A percentile compares a stretch with the other conserved stretches of the same genome.
These are phyloP conservation scores for Pterocles orientalis DNA, from an alignment of 2,113 vertebrate genomes.

Conservation along the genomic window DNA sequence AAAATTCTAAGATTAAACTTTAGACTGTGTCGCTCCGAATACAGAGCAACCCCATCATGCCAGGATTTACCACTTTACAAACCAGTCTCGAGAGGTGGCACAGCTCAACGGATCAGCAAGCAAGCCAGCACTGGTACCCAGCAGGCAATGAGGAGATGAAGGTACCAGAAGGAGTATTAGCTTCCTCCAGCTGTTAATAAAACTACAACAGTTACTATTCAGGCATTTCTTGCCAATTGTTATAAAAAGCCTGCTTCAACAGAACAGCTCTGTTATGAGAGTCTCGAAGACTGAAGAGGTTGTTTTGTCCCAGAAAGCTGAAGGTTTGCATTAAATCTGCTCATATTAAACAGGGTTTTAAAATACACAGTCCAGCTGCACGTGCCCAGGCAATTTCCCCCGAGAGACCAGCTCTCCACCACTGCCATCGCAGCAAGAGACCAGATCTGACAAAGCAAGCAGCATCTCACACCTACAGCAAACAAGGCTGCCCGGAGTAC, in stretches of 20 bases:
- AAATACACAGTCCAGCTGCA: neutral
- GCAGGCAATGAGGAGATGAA: neutral
- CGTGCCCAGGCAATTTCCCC: fast-evolving
- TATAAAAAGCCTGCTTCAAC: neutral
- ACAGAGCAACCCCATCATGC: neutral
- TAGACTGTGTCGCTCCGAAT: neutral
- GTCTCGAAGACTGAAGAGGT: neutral
- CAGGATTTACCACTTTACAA: neutral
- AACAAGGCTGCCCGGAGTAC: too few relatives aligned
- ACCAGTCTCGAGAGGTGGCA: neutral
- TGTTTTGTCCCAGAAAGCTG: neutral
- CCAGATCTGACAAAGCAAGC: neutral
- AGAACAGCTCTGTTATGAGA: neutral
- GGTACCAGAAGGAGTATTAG: neutral
- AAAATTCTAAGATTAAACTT: neutral
- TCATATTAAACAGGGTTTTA: neutral
- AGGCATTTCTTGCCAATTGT: neutral
- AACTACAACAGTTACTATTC: neutral
- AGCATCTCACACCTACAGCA: neutral
- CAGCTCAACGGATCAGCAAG: neutral
- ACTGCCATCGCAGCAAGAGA: neutral
- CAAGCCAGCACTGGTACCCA: neutral
- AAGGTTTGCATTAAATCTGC: neutral
- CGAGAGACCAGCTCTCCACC: fast-evolving
- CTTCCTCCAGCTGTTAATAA: neutral